These are phyloP conservation scores for Gymnothorax javanicus DNA, from an alignment of 2,797 vertebrate species.

Conservation along the genomic window DNA sequence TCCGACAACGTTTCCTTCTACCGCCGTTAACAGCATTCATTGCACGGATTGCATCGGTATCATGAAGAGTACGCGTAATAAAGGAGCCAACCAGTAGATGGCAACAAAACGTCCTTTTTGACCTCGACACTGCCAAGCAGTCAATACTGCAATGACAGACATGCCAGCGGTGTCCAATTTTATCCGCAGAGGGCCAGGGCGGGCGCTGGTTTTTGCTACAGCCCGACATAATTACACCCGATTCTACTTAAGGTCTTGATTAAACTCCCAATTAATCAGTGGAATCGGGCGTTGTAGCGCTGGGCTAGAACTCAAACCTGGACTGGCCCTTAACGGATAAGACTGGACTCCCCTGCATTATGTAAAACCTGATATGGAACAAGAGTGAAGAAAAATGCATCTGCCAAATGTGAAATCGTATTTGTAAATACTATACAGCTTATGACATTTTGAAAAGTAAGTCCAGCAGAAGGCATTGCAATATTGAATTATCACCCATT, in stretches of 20 bases:
- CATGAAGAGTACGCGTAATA: background rate
- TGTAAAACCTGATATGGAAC: conserved; percentile 27
- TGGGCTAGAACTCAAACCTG: no score
- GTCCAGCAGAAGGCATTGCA: background rate
- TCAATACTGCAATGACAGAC: conserved; percentile 12
- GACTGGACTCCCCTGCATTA: no score
- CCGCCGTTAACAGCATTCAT: conserved; percentile 7
- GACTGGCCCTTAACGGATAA: no score
- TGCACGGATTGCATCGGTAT: background rate
- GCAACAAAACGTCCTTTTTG: conserved; percentile 20
- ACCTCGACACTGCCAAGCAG: conserved; percentile 17
- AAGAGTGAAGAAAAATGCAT: background rate
- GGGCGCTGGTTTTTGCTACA: no score
- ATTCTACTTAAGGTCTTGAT: no score
- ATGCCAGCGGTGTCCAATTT: no score
- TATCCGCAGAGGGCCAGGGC: no score
- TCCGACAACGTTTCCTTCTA: background rate
- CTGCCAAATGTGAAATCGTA: background rate
- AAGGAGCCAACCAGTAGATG: conserved; percentile 28
- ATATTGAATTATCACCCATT: background rate
- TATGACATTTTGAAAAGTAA: background rate
- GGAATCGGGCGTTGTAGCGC: no score
- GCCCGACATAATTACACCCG: no score
- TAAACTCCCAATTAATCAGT: no score
- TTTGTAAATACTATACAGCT: conserved; percentile 1